A percentile compares a stretch with the other conserved stretches of the same genome.
Conservation (phyloP, 2,113 vertebrate genomes). For the Oncorhynchus kisutch region DNA sequence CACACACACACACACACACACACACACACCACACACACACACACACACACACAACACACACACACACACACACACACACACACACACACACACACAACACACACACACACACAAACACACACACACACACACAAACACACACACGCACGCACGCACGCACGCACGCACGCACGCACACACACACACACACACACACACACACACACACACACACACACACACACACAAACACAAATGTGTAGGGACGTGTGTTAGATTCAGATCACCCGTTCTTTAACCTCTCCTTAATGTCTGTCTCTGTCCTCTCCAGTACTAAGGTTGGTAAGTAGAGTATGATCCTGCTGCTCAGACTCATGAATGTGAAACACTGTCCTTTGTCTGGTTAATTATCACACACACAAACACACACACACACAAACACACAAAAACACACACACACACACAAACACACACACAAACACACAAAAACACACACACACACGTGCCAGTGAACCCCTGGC, state of each 20-base stretch:
- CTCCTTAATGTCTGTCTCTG: too few relatives aligned
- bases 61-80: slow-evolving; percentile 1
- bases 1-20: neutral
- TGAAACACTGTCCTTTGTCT: slow-evolving; percentile 15
- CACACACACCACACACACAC: too few relatives aligned
- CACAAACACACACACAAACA: too few relatives aligned
- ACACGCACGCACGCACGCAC: neutral
- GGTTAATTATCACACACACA: slow-evolving; percentile 3
- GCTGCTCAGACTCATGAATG: neutral
- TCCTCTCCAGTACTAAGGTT: neutral
- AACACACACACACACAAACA: neutral
- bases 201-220: slow-evolving; percentile 1
- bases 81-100: neutral
- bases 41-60: too few relatives aligned
- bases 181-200: slow-evolving; percentile 1
- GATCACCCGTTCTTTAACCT: neutral
- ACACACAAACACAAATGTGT: neutral
- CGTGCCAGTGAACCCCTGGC: slow-evolving; percentile 16
- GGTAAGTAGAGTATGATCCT: neutral
- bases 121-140: neutral
- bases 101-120: slow-evolving; percentile 1
- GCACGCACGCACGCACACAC: neutral
- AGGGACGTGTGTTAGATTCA: neutral
- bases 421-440: too few relatives aligned
- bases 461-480: too few relatives aligned